phyloP scores from a whole-genome alignment of 2,888 invertebrate genomes.

The Cryptops parisi region DNA sequence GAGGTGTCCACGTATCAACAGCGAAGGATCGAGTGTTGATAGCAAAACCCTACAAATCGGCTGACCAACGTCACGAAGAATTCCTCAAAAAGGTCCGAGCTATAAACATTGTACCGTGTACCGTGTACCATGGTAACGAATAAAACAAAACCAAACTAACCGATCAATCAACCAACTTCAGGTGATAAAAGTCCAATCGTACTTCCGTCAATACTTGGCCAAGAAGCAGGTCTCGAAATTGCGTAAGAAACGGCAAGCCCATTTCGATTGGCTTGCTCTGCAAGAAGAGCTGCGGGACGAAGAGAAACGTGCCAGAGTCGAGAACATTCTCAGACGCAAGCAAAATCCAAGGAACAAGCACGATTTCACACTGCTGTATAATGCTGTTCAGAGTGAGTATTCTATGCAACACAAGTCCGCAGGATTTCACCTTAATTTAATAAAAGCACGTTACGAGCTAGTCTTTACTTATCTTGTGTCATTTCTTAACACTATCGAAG shows the following conservation, averaged over 20 bases:
- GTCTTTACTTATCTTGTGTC: too few species aligned
- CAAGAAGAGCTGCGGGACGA: neutral
- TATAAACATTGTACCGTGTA: neutral
- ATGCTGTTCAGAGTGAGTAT: conserved; percentile 31
- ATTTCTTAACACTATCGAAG: neutral
- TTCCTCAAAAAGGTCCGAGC: neutral
- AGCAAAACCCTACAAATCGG: conserved; percentile 5
- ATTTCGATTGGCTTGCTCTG: neutral
- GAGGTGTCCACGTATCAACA: conserved; percentile 31
- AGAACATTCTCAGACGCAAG: conserved; percentile 30
- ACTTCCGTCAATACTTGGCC: conserved; percentile 1
- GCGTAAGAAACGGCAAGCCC: neutral
- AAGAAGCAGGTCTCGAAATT: neutral
- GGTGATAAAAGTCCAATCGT: conserved; percentile 8
- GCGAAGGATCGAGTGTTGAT: conserved; percentile 28
- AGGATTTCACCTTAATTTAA: too few species aligned
- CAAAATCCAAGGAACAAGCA: conserved; percentile 33
- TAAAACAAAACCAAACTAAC: neutral
- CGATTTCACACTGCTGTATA: conserved; percentile 33
- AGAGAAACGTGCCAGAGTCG: conserved; percentile 20
- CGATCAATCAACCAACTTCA: neutral
- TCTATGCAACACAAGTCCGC: too few species aligned
- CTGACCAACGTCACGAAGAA: neutral
- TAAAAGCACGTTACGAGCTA: too few species aligned
- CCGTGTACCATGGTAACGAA: neutral